phyloP scores from a whole-genome alignment of 1,140 invertebrate species.

The Sminthurinus signatus region DNA sequence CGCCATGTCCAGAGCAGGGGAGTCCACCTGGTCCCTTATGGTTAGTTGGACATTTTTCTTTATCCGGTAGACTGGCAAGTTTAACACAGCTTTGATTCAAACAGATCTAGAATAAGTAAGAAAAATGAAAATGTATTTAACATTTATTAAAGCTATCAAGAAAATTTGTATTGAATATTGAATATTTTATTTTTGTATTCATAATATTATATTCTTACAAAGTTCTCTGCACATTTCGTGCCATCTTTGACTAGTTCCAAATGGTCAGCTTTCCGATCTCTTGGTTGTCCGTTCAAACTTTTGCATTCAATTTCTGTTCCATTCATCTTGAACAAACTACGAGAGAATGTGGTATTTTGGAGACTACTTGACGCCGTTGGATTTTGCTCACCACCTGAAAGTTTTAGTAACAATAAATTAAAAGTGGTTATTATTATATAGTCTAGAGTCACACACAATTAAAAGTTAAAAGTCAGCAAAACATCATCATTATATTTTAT shows the following conservation, averaged over 20 bases:
- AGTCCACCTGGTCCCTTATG: constrained; percentile 64
- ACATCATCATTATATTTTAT: no score
- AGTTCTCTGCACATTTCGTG: constrained; percentile 82
- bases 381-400: constrained; percentile 73
- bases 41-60: constrained; percentile 80
- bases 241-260: constrained; percentile 79
- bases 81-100: constrained; percentile 85
- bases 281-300: constrained; percentile 57
- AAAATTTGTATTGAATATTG: no score
- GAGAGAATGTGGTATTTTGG: constrained; percentile 69
- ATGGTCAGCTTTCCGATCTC: constrained; percentile 57
- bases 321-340: constrained; percentile 78
- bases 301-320: constrained; percentile 85
- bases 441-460: no score
- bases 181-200: no score
- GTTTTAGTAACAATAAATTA: no score
- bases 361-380: constrained; percentile 61
- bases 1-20: constrained; percentile 82
- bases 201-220: no score
- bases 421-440: background rate
- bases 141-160: no score
- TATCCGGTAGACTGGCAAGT: constrained; percentile 71
- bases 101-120: constrained; percentile 58
- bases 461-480: no score
- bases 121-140: no score